Evolutionary conservation across 2,888 invertebrate genomes (phyloP).

Genomic region (Myopa tessellatipennis): DNA sequence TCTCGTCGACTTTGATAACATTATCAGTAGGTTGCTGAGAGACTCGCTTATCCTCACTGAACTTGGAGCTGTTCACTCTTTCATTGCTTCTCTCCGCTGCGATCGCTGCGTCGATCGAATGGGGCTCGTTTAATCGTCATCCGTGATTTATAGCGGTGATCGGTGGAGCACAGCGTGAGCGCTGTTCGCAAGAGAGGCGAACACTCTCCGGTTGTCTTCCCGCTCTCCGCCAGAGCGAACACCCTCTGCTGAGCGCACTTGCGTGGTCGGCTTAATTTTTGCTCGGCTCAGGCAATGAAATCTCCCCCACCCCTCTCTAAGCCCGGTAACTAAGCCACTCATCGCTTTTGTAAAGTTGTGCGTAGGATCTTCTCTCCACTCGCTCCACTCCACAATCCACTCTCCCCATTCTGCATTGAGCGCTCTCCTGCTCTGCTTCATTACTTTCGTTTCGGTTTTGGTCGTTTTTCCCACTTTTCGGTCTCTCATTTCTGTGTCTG

Average conservation of each 20-base stretch:
- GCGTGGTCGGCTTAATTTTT: neutral
- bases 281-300: neutral
- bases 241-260: neutral
- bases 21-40: neutral
- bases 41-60: neutral
- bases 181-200: neutral
- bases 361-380: neutral
- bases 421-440: neutral
- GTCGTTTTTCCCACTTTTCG: slow-evolving; percentile 6
- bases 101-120: neutral
- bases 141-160: neutral
- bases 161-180: neutral
- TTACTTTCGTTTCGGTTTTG: slow-evolving; percentile 28
- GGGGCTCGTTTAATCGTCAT: neutral
- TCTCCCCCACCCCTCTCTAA: too few relatives aligned
- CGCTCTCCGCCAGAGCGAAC: neutral
- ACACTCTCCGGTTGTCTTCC: neutral
- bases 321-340: too few relatives aligned
- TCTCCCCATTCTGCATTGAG: slow-evolving; percentile 11
- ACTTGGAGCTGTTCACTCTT: neutral
- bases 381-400: neutral
- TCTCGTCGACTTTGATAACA: neutral
- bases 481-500: slow-evolving; percentile 12
- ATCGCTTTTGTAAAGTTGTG: neutral
- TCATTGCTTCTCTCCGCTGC: neutral